Evolutionary conservation across 1,140 invertebrate species (phyloP), one percentile per base, ranked within the genome.

Genomic region (Condylostylus longicornis): DNA sequence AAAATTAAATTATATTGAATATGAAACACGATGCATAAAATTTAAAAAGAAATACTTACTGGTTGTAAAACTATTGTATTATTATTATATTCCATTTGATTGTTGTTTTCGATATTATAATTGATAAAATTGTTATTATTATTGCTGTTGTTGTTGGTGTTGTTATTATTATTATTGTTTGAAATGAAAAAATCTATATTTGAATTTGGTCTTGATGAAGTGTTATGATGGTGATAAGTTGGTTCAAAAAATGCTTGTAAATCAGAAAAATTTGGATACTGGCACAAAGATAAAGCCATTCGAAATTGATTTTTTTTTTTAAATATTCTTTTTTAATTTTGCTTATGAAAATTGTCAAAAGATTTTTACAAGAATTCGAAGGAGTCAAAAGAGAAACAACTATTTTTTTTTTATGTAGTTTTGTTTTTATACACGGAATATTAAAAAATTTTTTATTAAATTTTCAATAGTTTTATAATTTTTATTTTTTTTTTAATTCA

Each of bases 211-310:
- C 8, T 41, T 44, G 37, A 38, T 41, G 30, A 38, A 33, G 29
- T 20, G 35, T 21, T 36, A 19, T 19, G 22, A 45, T 41, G 50
- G n/a, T n/a, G 42, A 47, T 51, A 51, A 53, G 51, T 51, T 44
- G 54, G 54, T 45, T 58, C 54, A 43, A 58, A 54, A 34, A 58
- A 50, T 38, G 52, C 49, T 52, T 58, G 52, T 46, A 58, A 49
- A 57, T 58, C 54, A 47, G 51, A 58, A 32, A 52, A 53, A 42
- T 51, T 53, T 42, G 52, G 54, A 47, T 44, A 52, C 48, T 54
- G 52, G 40, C 43, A 50, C 19, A 55, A 51, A 46, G 54, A 55
- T 50, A 58, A 52, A 51, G 54, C 54, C 54, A 58, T 58, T 57
- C 54, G 54, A 41, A 43, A 30, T 34, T 35, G 38, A 35, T 38